A percentile compares a stretch with the other conserved stretches of the same genome.
These are phyloP conservation scores for Rana temporaria DNA, from an alignment of 2,113 vertebrate species.

Conservation along the genomic window DNA sequence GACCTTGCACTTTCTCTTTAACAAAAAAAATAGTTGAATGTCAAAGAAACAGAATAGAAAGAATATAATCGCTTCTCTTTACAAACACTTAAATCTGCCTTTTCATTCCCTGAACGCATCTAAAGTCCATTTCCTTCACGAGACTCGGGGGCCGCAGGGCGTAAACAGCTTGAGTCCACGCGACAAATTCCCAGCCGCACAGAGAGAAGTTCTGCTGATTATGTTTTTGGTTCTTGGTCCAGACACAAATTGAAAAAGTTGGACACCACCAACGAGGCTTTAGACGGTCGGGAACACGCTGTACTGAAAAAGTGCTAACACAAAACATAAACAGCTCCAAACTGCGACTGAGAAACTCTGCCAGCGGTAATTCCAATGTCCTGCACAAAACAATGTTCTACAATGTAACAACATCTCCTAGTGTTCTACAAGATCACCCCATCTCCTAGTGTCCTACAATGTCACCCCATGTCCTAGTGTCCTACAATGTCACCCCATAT, in stretches of 20 bases:
- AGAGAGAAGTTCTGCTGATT: constrained; percentile 53
- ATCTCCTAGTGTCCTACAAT: no score
- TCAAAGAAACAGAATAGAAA: no score
- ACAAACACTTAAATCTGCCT: background rate
- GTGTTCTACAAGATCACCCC: no score
- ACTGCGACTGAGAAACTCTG: constrained; percentile 65
- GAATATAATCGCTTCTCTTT: no score
- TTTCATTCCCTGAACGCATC: background rate
- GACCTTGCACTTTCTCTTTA: no score
- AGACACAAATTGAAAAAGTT: constrained; percentile 62
- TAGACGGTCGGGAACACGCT: constrained; percentile 64
- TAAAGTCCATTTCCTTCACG: constrained; percentile 47
- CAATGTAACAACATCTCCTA: constrained; percentile 68
- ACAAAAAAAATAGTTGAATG: no score
- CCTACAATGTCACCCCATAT: no score
- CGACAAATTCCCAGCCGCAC: constrained; percentile 38
- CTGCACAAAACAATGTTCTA: constrained; percentile 73
- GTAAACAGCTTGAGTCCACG: constrained; percentile 54
- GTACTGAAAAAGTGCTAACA: constrained; percentile 60
- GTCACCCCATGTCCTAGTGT: no score
- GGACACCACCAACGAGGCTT: constrained; percentile 60
- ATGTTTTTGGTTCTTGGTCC: constrained; percentile 60
- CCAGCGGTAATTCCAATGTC: constrained; percentile 70
- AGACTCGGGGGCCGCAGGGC: constrained; percentile 1
- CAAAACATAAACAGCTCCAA: constrained; percentile 64